Conservation (phyloP, 1,140 invertebrate genomes). For the Marisa cornuarietis region DNA sequence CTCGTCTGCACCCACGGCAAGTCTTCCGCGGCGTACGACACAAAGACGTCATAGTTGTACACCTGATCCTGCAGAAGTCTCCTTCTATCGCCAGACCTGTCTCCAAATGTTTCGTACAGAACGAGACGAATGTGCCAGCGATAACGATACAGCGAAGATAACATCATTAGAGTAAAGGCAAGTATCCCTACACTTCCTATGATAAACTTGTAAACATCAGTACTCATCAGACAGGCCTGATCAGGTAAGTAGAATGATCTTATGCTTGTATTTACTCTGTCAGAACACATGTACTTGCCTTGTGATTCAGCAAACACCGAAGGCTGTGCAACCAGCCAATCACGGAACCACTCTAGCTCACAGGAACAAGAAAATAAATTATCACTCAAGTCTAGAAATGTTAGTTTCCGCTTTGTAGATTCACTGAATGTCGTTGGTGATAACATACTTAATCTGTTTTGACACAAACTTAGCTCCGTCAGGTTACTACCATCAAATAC, state of each 20-base stretch:
- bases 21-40: conserved; percentile 37
- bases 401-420: background rate
- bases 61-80: background rate
- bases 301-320: background rate
- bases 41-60: conserved; percentile 34
- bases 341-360: conserved; percentile 10
- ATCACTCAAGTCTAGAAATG: background rate
- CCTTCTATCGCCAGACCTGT: background rate
- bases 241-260: background rate
- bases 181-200: background rate
- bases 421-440: background rate
- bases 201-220: background rate
- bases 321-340: conserved; percentile 7
- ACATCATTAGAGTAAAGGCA: background rate
- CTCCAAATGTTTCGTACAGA: conserved; percentile 5
- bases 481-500: background rate
- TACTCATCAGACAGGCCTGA: conserved; percentile 7
- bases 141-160: background rate
- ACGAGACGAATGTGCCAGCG: conserved; percentile 15
- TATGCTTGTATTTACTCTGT: background rate
- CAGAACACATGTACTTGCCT: background rate
- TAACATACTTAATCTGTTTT: background rate
- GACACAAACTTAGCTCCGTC: background rate
- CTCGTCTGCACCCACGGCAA: conserved; percentile 63
- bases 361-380: conserved; percentile 19